A percentile compares a stretch with the other conserved stretches of the same genome.
Conservation (phyloP, 2,888 invertebrate genomes). For the Kuschelorhynchus macadamiae region DNA sequence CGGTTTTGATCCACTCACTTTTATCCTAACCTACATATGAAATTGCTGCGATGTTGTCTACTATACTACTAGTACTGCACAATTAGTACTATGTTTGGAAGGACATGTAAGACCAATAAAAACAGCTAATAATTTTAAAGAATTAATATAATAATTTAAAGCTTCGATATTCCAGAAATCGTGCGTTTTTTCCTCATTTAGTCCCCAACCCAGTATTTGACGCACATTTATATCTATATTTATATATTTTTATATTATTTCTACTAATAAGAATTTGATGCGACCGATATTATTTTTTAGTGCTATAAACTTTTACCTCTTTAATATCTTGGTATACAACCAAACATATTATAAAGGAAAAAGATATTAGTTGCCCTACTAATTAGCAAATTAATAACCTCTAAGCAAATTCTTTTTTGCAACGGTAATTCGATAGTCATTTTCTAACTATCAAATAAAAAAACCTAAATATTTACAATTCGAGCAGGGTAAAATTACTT, state of each 20-base stretch:
- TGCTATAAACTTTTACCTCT: not conserved
- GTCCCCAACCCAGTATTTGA: conserved; percentile 10
- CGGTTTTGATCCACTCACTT: too few species aligned
- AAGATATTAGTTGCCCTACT: not conserved
- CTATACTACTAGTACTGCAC: not conserved
- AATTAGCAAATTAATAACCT: not conserved
- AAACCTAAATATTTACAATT: conserved; percentile 12
- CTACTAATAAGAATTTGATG: not conserved
- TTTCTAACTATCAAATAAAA: conserved; percentile 10
- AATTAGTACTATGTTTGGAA: not conserved
- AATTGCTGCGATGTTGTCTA: not conserved
- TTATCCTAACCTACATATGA: too few species aligned
- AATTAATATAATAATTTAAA: not conserved
- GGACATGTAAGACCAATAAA: not conserved
- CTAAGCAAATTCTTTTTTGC: not conserved
- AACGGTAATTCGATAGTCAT: conserved; percentile 6
- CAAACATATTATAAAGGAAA: not conserved
- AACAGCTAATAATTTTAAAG: not conserved
- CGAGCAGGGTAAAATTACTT: not conserved
- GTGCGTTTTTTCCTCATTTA: not conserved
- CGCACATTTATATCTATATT: not conserved
- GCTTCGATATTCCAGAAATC: not conserved
- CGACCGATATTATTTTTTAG: conserved; percentile 1
- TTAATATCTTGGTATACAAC: not conserved
- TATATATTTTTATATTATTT: too few species aligned